phyloP scores from a whole-genome alignment of 2,888 invertebrate species.

The Mythimna ferrago region DNA sequence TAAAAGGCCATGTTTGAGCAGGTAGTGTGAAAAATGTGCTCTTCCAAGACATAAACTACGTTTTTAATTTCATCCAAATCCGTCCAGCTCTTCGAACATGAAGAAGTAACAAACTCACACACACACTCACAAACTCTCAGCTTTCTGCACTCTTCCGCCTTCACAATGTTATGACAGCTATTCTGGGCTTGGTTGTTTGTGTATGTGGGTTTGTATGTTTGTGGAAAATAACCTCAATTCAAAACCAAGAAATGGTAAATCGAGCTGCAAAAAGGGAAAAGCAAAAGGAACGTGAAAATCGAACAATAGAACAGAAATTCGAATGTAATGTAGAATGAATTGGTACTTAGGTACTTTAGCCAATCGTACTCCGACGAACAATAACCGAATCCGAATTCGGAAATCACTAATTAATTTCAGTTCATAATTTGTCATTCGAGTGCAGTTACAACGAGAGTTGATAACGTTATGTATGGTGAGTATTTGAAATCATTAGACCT shows the following conservation, averaged over 20 bases:
- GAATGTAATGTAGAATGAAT: conserved; percentile 2
- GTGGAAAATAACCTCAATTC: too few species aligned
- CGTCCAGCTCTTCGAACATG: too few species aligned
- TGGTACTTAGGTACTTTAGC: not conserved
- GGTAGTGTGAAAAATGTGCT: too few species aligned
- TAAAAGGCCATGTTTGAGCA: too few species aligned
- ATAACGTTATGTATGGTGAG: not conserved
- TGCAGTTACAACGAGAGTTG: conserved; percentile 7
- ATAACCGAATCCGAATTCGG: conserved; percentile 12
- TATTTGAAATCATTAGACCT: not conserved
- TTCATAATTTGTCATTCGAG: conserved; percentile 24
- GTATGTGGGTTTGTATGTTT: too few species aligned
- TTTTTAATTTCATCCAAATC: too few species aligned
- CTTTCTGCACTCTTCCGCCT: too few species aligned
- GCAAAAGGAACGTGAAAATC: not conserved
- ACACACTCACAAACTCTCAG: too few species aligned
- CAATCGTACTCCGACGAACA: not conserved
- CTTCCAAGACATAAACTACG: too few species aligned
- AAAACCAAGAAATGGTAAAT: not conserved
- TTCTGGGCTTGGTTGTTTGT: too few species aligned
- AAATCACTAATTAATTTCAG: conserved; percentile 36
- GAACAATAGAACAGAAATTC: not conserved
- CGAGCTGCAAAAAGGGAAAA: not conserved
- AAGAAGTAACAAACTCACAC: too few species aligned
- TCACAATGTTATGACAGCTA: too few species aligned